Evolutionary conservation across 1,140 invertebrate genomes (phyloP), one percentile per base, ranked within the genome.

Genomic region (Lithobius niger): DNA sequence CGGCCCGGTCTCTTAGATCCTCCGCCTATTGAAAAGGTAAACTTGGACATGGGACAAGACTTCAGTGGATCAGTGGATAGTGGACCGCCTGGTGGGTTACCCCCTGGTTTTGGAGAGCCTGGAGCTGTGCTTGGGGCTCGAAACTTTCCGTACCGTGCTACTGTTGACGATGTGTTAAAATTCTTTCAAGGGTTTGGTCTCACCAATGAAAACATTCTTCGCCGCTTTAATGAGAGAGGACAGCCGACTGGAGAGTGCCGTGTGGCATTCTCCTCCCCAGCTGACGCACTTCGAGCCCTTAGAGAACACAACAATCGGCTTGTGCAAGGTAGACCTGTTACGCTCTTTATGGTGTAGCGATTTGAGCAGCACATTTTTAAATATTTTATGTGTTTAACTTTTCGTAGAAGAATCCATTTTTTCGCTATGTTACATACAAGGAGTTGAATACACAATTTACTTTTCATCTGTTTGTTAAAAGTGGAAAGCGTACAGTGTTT

Each of bases 201-300:
- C 0, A 77, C 79, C 10, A 75, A 82, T 0, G 80, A 87, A 57
- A 82, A 88, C 60, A 79, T 92, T 2, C 86, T 90, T 54, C 66
- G 88, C 26, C 74, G 87, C 1, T 92, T 84, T 67, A 86, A 89
- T 66, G 85, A 89, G 26, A 79, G 81, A 45, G 84, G 87, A 0
- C 80, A 83, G 67, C 82, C 88, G 0, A 92, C 90, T 1, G 88
- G 89, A 0, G 90, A 96, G 67, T 88, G 88, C 1, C 78, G 88
- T 6, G 83, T 95, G 0, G 80, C 84, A 0, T 91, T 97, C 64
- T 72, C 74, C 0, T 77, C 78, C 1, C 80, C 83, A 0, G 74
- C 78, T 18, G 86, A 92, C 53, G 88, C 88, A 0, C 76, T 82
- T 54, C 74, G 79, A 21, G 88, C 87, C 0, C 71, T 87, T 1